These are phyloP conservation scores for Upupa epops DNA, from an alignment of 2,113 vertebrate species.

Conservation along the genomic window DNA sequence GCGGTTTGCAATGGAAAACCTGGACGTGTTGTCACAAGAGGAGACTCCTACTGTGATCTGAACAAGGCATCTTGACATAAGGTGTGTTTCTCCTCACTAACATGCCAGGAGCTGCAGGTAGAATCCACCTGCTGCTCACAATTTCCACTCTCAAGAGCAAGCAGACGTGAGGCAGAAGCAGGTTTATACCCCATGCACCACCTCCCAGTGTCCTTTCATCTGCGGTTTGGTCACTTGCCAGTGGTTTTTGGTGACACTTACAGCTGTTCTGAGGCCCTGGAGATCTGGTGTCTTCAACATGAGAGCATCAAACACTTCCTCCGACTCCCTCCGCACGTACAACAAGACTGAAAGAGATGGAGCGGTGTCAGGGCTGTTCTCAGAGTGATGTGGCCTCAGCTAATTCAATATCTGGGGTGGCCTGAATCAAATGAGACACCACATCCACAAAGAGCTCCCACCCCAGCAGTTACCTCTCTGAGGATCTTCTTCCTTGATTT, in stretches of 20 bases:
- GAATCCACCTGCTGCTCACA: not conserved
- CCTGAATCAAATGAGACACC: not conserved
- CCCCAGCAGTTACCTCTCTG: conserved; percentile 83
- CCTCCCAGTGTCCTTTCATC: not conserved
- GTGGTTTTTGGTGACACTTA: conserved; percentile 66
- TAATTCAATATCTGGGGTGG: not conserved
- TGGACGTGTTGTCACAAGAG: not conserved
- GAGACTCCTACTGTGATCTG: not conserved
- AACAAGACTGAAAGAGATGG: conserved; percentile 82
- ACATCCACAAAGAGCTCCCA: not conserved
- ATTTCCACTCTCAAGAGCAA: not conserved
- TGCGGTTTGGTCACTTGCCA: not conserved
- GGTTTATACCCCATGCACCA: fast-evolving
- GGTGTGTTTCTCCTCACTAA: not conserved
- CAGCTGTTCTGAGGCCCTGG: conserved; percentile 89
- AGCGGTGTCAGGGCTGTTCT: not conserved
- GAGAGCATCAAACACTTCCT: conserved; percentile 96
- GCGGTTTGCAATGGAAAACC: not conserved
- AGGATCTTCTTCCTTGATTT: conserved; percentile 81
- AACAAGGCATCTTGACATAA: not conserved
- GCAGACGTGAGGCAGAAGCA: not conserved
- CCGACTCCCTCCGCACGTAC: conserved; percentile 86
- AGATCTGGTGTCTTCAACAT: conserved; percentile 94
- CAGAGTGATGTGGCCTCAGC: fast-evolving
- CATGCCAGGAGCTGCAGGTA: not conserved